Base-by-base conservation (phyloP, 2,888 invertebrate species). In the Drosophila paramelanica region DNA sequence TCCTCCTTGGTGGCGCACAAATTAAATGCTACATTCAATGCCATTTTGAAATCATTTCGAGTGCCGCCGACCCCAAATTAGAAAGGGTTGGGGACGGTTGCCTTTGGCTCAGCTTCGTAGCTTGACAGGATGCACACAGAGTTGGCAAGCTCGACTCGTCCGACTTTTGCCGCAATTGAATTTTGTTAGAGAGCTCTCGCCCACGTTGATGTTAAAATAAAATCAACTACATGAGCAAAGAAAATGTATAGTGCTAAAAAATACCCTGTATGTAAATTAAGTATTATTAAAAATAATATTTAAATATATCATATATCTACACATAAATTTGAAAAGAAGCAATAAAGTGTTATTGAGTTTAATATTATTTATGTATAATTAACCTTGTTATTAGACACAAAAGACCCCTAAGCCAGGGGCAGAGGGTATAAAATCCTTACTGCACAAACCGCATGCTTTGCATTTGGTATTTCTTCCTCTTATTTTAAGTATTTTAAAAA, bases 21-120 rank as follows among this genome's bases (percentile, higher is more conserved):
- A 85, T 85, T 88, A 85, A 83, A 88, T 85, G 85, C 82, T 81
- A 85, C 88, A 85, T 84, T 85, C 88, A 81, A 81, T 87, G 88
- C 88, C 87, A 83, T 87, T 83, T 79, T 60, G 71, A 79, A 83
- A 81, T 81, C 77, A 84, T 87, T 79, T 75, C 78, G 79, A 84
- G 81, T 72, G 67, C 64, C 68, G 70, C 65, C 70, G 68, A 74
- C 56, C 77, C 80, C 59, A 50, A 71, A 45, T 14, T 1, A 27
- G 36, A 38, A 13, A 8, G 47, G 20, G 17, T 38, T 33, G 52
- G 42, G 23, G 51, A 51, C 20, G 14, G 33, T n/a, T 17, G n/a
- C 49, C 25, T 42, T 46, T 45, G 25, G 20, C 36, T 23, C 31
- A 39, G 31, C 50, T 64, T 51, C 58, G 65, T 55, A 33, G 10